These are phyloP conservation scores for Cheilosia variabilis DNA, from an alignment of 2,888 invertebrate species.

Conservation along the genomic window DNA sequence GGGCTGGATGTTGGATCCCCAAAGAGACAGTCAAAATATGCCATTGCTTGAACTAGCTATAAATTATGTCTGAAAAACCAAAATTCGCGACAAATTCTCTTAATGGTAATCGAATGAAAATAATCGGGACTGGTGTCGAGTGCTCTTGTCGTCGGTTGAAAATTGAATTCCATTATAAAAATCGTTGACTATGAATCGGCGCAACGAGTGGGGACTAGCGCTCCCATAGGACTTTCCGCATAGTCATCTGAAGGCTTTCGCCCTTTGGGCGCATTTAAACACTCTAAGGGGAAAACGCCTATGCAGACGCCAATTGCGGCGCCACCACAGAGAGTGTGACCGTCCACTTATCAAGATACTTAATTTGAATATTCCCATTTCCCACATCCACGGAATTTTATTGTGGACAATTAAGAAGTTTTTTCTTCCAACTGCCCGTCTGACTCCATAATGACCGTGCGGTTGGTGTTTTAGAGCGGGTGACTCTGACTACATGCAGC, in stretches of 20 bases:
- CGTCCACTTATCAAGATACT: conserved; percentile 27
- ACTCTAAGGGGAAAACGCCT: conserved; percentile 2
- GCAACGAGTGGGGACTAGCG: conserved; percentile 7
- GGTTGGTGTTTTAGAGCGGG: conserved; percentile 7
- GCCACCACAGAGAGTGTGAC: conserved; percentile 21
- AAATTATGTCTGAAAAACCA: background rate
- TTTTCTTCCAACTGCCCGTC: background rate
- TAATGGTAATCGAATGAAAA: conserved; percentile 66
- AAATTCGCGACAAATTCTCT: conserved; percentile 59
- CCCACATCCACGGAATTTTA: conserved; percentile 58
- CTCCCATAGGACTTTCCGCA: conserved; percentile 3
- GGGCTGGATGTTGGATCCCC: too few species aligned
- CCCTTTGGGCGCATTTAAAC: conserved; percentile 5
- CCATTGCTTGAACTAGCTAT: too few species aligned
- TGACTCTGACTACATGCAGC: background rate
- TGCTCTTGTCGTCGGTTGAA: conserved; percentile 25
- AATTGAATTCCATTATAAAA: conserved; percentile 45
- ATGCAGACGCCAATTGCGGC: conserved; percentile 3
- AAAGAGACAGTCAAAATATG: too few species aligned
- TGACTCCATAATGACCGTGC: background rate
- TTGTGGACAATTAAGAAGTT: conserved; percentile 53
- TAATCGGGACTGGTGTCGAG: conserved; percentile 62
- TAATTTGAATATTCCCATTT: conserved; percentile 58
- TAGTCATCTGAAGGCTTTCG: conserved; percentile 14
- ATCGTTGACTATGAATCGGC: conserved; percentile 38